Percentiles rank a stretch among this genome's conserved stretches.
These are phyloP conservation scores for Drosophila persimilis DNA, from an alignment of 1,140 invertebrate species.

Conservation along the genomic window DNA sequence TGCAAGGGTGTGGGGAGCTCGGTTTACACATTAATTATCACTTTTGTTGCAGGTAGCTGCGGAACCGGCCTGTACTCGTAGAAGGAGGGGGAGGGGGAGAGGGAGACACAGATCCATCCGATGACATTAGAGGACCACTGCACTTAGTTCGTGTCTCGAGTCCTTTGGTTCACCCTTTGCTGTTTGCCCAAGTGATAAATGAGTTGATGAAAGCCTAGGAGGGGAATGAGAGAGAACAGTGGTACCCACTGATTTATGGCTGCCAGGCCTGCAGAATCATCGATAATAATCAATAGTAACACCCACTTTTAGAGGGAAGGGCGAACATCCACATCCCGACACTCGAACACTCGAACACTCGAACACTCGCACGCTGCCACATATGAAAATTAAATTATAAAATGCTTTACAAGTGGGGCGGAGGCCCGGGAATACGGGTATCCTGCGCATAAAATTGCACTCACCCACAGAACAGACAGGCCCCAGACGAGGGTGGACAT, in stretches of 20 bases:
- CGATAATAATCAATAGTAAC: conserved; percentile 79
- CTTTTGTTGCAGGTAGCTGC: conserved; percentile 65
- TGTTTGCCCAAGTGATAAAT: conserved; percentile 69
- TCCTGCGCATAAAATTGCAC: conserved; percentile 59
- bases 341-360: conserved; percentile 8
- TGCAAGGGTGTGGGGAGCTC: conserved; percentile 34
- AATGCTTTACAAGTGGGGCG: conserved; percentile 76
- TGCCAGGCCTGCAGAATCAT: conserved; percentile 62
- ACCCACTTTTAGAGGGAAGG: conserved; percentile 58
- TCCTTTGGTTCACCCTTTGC: conserved; percentile 63
- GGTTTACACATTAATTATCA: conserved; percentile 80
- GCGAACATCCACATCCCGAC: conserved; percentile 12
- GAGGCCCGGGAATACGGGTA: conserved; percentile 18
- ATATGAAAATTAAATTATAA: conserved; percentile 81
- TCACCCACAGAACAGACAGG: conserved; percentile 24
- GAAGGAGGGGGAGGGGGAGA: conserved; percentile 13
- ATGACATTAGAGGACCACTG: conserved; percentile 62
- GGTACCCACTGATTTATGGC: conserved; percentile 60
- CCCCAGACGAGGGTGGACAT: conserved; percentile 75
- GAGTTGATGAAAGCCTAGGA: conserved; percentile 66
- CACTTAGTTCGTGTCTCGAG: conserved; percentile 65
- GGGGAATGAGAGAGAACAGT: conserved; percentile 11
- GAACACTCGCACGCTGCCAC: conserved; percentile 26
- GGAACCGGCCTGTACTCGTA: background rate
- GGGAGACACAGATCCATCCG: conserved; percentile 22